Base-by-base conservation (phyloP, 2,797 vertebrate genomes). In the Sylvilagus floridanus region DNA sequence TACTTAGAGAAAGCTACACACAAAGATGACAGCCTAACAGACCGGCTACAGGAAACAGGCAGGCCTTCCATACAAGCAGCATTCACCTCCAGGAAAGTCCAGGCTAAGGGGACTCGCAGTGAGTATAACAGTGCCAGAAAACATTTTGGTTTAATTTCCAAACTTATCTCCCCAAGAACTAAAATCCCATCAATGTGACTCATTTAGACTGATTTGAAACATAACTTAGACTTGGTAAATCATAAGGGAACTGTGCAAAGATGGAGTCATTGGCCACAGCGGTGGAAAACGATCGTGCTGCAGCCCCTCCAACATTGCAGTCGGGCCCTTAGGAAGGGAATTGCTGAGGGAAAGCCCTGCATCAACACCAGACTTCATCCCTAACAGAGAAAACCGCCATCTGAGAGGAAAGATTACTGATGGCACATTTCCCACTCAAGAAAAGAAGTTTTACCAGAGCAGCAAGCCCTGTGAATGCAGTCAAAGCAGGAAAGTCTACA, bases 91-190 rank as follows among this genome's bases (percentile, higher is more conserved):
- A 62, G 72, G 69, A 37, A 63, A 69, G 54, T 7, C 26, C 54
- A 21, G 50, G 73, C 37, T 2, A 11, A 6, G 4, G 26, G 6
- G 13, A 14, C 11, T 62, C 9, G 0, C 30, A 0, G 5, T 1
- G 11, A 87, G 30, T 6, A 8, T 37, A 10, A 22, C 16, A 35
- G 30, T 4, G 1, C 5, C 50, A 60, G 42, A 5, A 54, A 88
- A 82, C 54, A n/a, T 37, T 5, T 32, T n/a, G 26, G 17, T 63
- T 75, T 63, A 32, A 32, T 22, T 4, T 54, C 78, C 52, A 66
- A 30, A 73, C 16, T 60, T 73, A 75, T 65, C 81, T 82, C 68
- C 84, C 37, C 50, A 68, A 78, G 63, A 88, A 42, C n/a, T 24
- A 85, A 85, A 90, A 73, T 2, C 50, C 50, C 63, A 17, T 28